Conservation (phyloP, 2,113 vertebrate genomes). For the Ciconia maguari region DNA sequence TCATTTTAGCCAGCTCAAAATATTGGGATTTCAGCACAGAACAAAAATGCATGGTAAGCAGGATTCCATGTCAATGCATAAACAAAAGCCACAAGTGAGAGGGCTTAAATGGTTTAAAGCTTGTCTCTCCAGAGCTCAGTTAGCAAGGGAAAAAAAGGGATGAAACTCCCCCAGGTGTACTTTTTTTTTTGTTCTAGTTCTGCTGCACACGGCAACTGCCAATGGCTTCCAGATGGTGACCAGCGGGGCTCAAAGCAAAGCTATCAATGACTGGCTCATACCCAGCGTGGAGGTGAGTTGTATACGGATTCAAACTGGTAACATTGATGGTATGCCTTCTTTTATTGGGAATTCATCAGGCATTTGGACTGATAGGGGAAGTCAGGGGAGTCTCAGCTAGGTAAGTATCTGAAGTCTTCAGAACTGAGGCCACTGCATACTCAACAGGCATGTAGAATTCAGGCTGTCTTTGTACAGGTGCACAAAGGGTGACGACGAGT, state of each 20-base stretch:
- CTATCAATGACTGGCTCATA: conserved; percentile 94
- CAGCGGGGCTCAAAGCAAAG: conserved; percentile 95
- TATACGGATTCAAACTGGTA: neutral
- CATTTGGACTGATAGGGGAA: neutral
- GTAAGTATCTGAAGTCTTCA: neutral
- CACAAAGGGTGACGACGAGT: neutral
- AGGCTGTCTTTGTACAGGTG: neutral
- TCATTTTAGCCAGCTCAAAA: neutral
- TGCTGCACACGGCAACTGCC: conserved; percentile 94
- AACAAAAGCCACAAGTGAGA: neutral
- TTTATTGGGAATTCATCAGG: neutral
- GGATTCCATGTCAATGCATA: neutral
- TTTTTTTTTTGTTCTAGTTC: conserved; percentile 71
- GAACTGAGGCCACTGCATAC: neutral
- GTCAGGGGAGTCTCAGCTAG: neutral
- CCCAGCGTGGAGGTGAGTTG: conserved; percentile 94
- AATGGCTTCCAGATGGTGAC: conserved; percentile 99
- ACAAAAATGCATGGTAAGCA: neutral
- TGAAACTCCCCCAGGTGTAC: neutral
- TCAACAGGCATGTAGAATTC: neutral
- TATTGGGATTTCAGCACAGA: neutral
- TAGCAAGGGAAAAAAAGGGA: neutral
- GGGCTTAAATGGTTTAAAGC: neutral
- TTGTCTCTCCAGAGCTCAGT: neutral
- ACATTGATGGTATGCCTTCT: neutral